These are phyloP conservation scores for Catamblyrhynchus diadema DNA, from an alignment of 2,797 vertebrate genomes.

Conservation along the genomic window DNA sequence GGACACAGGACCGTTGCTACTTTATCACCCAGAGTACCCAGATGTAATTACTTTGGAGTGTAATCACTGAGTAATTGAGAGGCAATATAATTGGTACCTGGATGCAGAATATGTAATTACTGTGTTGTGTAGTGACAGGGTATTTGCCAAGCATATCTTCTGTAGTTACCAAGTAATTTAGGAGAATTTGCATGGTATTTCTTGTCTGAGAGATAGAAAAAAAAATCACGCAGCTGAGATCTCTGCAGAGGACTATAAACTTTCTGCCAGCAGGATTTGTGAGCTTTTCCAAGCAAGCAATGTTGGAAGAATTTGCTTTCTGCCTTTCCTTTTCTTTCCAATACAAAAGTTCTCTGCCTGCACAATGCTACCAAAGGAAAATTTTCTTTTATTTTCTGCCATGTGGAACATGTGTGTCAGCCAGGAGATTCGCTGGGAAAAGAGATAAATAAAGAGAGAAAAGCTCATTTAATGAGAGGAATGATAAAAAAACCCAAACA, in stretches of 20 bases:
- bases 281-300: not conserved
- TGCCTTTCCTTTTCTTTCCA: not conserved
- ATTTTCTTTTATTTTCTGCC: not conserved
- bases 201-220: constrained; percentile 16
- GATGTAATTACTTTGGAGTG: constrained; percentile 14
- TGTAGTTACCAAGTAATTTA: constrained; percentile 42
- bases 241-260: constrained; percentile 17
- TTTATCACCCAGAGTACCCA: not conserved
- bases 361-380: not conserved
- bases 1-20: not conserved
- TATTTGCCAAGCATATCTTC: constrained; percentile 22
- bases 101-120: constrained; percentile 29
- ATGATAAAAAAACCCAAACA: no score
- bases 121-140: constrained; percentile 10
- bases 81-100: constrained; percentile 53
- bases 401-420: not conserved
- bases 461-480: not conserved
- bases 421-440: not conserved
- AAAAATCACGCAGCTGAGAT: constrained; percentile 8
- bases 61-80: constrained; percentile 36
- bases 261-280: constrained; percentile 1
- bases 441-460: not conserved
- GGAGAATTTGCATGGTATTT: constrained; percentile 35
- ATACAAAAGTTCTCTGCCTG: not conserved
- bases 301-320: not conserved